Base-by-base conservation (phyloP, 2,888 invertebrate species). In the Toxonevra muliebris region DNA sequence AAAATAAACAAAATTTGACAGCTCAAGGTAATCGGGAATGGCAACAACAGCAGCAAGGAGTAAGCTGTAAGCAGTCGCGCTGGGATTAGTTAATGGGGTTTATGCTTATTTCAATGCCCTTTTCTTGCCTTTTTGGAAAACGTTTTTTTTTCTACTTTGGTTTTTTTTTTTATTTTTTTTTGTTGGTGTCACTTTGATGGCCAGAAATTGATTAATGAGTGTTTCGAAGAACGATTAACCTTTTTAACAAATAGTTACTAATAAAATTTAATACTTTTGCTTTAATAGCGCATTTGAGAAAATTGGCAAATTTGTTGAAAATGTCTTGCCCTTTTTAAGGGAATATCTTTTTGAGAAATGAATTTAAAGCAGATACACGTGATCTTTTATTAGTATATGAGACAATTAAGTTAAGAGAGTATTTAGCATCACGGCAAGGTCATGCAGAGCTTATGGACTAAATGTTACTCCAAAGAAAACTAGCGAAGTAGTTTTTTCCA, bases 161-260 rank as follows among this genome's bases (percentile, higher is more conserved):
- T 65, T 58, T 57, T 30, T 58, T 50, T 65, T 58, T 60, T 53
- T 60, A 54, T 50, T 60, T 66, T 52, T 54, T 61, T 66, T 53
- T 55, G 53, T n/a, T n/a, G 15, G 17, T 53, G 15, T 66, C 54
- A 60, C 48, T 66, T 66, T 60, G 60, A 60, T 66, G 65, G 52
- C 60, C 59, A 41, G 54, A 54, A 66, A 66, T 66, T 66, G 59
- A 66, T 66, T 66, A 66, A 66, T 66, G 65, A 66, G 65, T 30
- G 30, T 66, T 66, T 54, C 59, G 52, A 43, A 48, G 48, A 66
- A 66, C 61, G 65, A 66, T 66, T 66, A 61, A 65, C 65, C 65
- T 59, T 65, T 65, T 65, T 30, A 30, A 30, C 30, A 30, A 30
- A 30, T 30, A 30, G 3, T 30, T 30, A 30, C 30, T 30, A 30